Conservation (phyloP, 2,113 vertebrate genomes). For the Labeo rohita region DNA sequence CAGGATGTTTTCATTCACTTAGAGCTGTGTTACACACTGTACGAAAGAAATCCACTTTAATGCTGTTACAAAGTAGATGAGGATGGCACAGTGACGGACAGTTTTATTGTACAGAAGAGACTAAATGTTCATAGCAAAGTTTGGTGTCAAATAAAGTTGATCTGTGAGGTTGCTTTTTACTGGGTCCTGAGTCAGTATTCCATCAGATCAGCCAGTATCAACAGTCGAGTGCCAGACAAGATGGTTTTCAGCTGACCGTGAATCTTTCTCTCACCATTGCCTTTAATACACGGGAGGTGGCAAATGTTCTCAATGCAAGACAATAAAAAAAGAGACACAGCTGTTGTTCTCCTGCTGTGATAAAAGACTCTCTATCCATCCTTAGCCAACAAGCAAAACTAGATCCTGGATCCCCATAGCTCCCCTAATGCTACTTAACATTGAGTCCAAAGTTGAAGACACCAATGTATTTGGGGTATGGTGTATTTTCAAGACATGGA, state of each 20-base stretch:
- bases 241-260: constrained; percentile 47
- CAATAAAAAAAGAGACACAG: constrained; percentile 47
- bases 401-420: neutral
- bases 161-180: neutral
- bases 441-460: neutral
- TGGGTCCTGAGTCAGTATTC: neutral
- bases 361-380: neutral
- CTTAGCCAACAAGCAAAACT: neutral
- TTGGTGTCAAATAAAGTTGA: neutral
- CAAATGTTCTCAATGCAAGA: constrained; percentile 37
- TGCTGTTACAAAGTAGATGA: too few species aligned
- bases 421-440: constrained; percentile 1
- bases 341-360: constrained; percentile 32
- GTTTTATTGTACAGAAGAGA: neutral
- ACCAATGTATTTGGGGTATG: constrained; percentile 2
- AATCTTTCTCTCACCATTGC: constrained; percentile 45
- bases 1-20: too few species aligned
- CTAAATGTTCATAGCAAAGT: neutral
- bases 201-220: constrained; percentile 27
- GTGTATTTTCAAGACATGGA: neutral
- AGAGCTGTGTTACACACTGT: too few species aligned
- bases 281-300: neutral
- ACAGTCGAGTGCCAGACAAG: constrained; percentile 36
- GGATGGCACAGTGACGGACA: neutral
- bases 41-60: too few species aligned